A percentile compares a stretch with the other conserved stretches of the same genome.
These are phyloP conservation scores for Dryomyza anilis DNA, from an alignment of 2,888 invertebrate genomes.

Conservation along the genomic window DNA sequence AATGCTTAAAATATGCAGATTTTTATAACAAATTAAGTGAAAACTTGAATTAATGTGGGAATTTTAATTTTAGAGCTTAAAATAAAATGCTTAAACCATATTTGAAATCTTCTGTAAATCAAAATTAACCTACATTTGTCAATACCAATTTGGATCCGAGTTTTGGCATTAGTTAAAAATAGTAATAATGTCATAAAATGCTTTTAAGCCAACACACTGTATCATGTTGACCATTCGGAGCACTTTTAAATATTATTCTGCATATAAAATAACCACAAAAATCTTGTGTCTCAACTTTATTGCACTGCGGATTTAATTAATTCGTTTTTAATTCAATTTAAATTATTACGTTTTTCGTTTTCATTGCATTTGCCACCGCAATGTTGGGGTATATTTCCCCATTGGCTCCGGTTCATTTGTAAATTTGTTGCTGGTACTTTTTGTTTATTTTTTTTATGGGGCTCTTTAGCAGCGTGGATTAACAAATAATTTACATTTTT, in stretches of 20 bases:
- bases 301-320: conserved; percentile 38
- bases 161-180: too few species aligned
- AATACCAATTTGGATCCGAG: too few species aligned
- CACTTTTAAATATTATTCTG: not conserved
- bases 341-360: conserved; percentile 12
- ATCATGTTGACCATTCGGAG: not conserved
- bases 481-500: conserved; percentile 25
- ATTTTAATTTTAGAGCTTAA: not conserved
- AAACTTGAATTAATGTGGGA: conserved; percentile 35
- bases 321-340: conserved; percentile 39
- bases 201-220: too few species aligned
- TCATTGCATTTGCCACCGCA: not conserved
- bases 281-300: conserved; percentile 17
- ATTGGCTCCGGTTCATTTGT: not conserved
- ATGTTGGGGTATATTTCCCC: not conserved
- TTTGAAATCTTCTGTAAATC: not conserved
- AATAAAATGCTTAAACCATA: not conserved
- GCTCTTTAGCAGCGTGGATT: conserved; percentile 1
- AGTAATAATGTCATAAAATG: too few species aligned
- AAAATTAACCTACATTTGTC: not conserved
- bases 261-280: conserved; percentile 10
- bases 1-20: conserved; percentile 42
- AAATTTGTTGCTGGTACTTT: not conserved
- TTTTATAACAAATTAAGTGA: conserved; percentile 40
- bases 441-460: not conserved